Base-by-base conservation (phyloP, 1,140 invertebrate genomes). In the Calliopsis andreniformis region DNA sequence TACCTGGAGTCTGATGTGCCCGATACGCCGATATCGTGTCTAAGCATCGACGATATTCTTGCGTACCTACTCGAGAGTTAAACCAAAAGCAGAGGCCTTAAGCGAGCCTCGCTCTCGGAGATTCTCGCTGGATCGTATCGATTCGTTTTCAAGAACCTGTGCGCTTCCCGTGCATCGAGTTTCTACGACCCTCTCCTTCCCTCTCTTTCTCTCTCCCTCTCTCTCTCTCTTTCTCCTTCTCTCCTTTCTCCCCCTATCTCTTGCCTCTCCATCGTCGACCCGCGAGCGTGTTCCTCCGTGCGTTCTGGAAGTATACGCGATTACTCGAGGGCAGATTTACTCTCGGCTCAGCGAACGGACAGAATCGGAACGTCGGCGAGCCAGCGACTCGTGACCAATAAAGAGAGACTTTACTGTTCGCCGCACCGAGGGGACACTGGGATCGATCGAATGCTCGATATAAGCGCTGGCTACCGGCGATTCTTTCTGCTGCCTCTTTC, bases 281-380 rank as follows among this genome's bases (percentile, higher is more conserved):
- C 53, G 7, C 6, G 28, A 10, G 14, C 55, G 0, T 1, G 20
- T 16, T 61, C 35, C 35, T 30, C 16, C n/a, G 23, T 42, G 20
- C 12, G 49, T 58, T 62, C n/a, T 59, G 59, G 55, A 35, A 78
- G 35, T 30, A 30, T 61, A 64, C 67, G 45, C 66, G 8, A 39
- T 30, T 70, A 35, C 53, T 6, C 45, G 1, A 39, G 28, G n/a
- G 25, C 35, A 23, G 58, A 66, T 80, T 80, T 64, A 53, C 64
- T 76, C 69, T 81, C 79, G 78, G 70, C 56, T 69, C 78, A 79
- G 69, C 43, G 43, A 67, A 30, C 77, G 77, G n/a, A 32, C 43
- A 67, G 70, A 80, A 64, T 81, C 69, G 63, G 59, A 76, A 80
- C 47, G 64, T 51, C 49, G 58, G 56, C 49, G 78, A 42, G 39